These are phyloP conservation scores for Oncorhynchus nerka DNA, from an alignment of 2,113 vertebrate species.

Conservation along the genomic window DNA sequence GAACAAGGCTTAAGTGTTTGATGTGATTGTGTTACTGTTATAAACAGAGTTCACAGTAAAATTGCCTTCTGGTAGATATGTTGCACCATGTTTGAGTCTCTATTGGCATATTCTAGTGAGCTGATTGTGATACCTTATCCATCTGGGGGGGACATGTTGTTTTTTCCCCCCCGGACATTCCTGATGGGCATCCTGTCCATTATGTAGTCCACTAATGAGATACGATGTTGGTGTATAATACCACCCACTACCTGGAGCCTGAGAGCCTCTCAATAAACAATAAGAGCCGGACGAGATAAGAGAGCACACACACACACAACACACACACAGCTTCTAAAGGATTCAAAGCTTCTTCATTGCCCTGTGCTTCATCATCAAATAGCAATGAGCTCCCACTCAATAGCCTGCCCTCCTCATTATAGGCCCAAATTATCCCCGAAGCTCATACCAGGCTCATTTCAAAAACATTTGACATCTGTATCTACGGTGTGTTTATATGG, in stretches of 20 bases:
- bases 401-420: conserved; percentile 54
- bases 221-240: conserved; percentile 36
- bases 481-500: not conserved
- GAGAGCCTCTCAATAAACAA: conserved; percentile 24
- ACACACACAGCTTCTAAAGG: conserved; percentile 55
- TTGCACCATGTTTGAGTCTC: conserved; percentile 15
- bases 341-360: conserved; percentile 55
- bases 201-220: conserved; percentile 35
- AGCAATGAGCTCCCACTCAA: conserved; percentile 52
- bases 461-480: not conserved
- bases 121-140: conserved; percentile 38
- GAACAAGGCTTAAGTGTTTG: not conserved
- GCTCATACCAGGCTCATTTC: conserved; percentile 29
- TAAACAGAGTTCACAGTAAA: too few species aligned
- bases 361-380: conserved; percentile 63
- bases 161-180: conserved; percentile 19
- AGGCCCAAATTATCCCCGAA: conserved; percentile 57
- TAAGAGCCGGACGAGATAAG: conserved; percentile 21
- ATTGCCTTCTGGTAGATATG: too few species aligned
- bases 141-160: conserved; percentile 15
- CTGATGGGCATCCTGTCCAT: conserved; percentile 25
- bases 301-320: conserved; percentile 10
- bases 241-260: conserved; percentile 23
- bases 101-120: conserved; percentile 40
- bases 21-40: too few species aligned